Evolutionary conservation across 2,888 invertebrate species (phyloP), one percentile per base, ranked within the genome.

Genomic region (Mythimna albipuncta): DNA sequence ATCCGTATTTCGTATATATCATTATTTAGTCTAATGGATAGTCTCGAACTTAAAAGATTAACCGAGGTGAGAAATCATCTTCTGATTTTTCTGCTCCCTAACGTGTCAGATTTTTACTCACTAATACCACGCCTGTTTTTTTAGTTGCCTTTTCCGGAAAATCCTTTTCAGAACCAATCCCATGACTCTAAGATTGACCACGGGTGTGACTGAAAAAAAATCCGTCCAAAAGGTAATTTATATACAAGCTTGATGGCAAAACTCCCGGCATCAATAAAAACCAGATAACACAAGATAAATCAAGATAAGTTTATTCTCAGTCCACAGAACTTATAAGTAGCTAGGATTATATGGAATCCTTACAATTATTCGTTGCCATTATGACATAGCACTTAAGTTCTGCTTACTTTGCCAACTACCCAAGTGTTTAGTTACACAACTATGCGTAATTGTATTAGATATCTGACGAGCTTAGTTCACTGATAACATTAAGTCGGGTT

Each of bases 401-500:
- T 61, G 58, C 58, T 52, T 47, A 9, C 16, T 71, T 13, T 32
- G 32, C 10, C 50, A 66, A 71, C 65, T 77, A 54, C 38, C 47
- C 19, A 63, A 58, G 71, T 58, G 55, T 44, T 61, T 47, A 61
- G 52, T 68, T 69, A 41, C 44, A 50, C 2, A 69, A 75, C 21
- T 75, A 55, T 64, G 44, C 35, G 35, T 72, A 47, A 72, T 72
- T 66, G 54, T 78, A 64, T 68, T 68, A 62, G 52, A 62, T 79
- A 64, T 52, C 19, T 57, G 62, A 57, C 32, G 44, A 64, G 52
- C 44, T 68, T 54, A 66, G 50, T 32, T 66, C 32, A 47, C 32
- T 58, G 38, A 79, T 68, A 74, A 35, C 10, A 54, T 77, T 77
- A 73, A 57, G 52, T 50, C 32, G 10, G 61, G 74, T 74, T 62